A percentile compares a stretch with the other conserved stretches of the same genome.
Evolutionary conservation across 2,797 vertebrate genomes (phyloP).

Genomic region (Poecilia gillii): DNA sequence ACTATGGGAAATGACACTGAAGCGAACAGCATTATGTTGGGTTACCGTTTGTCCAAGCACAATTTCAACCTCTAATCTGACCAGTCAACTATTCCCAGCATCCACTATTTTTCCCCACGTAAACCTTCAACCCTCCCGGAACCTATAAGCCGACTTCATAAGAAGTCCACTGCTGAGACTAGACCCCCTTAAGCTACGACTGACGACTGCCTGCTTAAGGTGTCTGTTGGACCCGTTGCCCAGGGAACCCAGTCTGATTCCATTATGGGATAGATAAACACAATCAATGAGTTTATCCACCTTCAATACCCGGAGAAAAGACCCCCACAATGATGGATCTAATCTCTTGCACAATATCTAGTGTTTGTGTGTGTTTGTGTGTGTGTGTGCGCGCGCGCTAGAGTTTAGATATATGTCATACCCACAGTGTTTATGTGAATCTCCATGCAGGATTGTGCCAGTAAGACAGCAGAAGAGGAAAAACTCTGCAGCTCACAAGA

Average conservation of each 20-base stretch:
- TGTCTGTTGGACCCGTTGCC: constrained; percentile 67
- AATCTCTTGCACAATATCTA: constrained; percentile 73
- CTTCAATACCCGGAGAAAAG: constrained; percentile 71
- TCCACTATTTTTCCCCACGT: constrained; percentile 28
- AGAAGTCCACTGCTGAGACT: constrained; percentile 68
- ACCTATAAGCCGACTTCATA: constrained; percentile 68
- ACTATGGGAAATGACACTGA: constrained; percentile 28
- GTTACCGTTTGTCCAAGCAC: constrained; percentile 33
- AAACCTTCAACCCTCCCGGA: constrained; percentile 41
- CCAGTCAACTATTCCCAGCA: constrained; percentile 42
- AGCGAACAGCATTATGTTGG: constrained; percentile 29
- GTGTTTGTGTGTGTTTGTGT: constrained; percentile 21
- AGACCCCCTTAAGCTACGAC: constrained; percentile 65
- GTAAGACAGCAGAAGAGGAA: constrained; percentile 55
- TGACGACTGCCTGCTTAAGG: constrained; percentile 61
- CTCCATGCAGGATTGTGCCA: constrained; percentile 36
- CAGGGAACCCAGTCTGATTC: constrained; percentile 70
- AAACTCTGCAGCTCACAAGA: constrained; percentile 51
- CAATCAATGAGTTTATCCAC: constrained; percentile 79
- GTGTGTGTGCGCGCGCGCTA: constrained; percentile 11
- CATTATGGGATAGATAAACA: constrained; percentile 79
- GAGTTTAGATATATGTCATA: constrained; percentile 15
- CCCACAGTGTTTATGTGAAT: constrained; percentile 16
- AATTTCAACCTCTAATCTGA: constrained; percentile 47
- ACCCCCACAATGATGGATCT: constrained; percentile 65